Conservation (phyloP, 2,797 vertebrate genomes). For the Pantherophis alleghaniensis region DNA sequence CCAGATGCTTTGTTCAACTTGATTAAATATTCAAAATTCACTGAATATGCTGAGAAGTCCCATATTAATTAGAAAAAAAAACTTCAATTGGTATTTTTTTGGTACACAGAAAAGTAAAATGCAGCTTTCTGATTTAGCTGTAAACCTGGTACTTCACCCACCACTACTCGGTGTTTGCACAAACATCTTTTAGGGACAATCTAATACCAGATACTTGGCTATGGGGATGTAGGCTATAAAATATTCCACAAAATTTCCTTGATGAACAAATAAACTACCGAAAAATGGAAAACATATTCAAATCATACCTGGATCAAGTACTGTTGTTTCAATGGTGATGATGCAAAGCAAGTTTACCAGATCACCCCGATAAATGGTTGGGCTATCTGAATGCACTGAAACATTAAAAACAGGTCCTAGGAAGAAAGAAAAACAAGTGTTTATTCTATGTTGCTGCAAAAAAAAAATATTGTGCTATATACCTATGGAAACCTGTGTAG, state of each 20-base stretch:
- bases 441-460: neutral
- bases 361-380: conserved; percentile 82
- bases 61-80: neutral
- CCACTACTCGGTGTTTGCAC: neutral
- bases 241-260: neutral
- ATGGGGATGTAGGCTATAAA: neutral
- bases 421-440: conserved; percentile 32
- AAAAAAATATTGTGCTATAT: too few relatives aligned
- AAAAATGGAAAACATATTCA: neutral
- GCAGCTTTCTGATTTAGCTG: neutral
- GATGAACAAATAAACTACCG: neutral
- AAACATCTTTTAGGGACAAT: neutral
- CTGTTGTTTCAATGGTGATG: conserved; percentile 78
- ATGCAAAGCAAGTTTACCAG: conserved; percentile 87
- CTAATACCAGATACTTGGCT: neutral
- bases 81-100: neutral
- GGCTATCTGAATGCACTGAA: conserved; percentile 79
- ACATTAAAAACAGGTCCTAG: conserved; percentile 83
- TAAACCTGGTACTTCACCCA: neutral
- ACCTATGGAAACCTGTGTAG: neutral
- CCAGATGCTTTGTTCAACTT: neutral
- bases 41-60: neutral
- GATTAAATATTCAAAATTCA: neutral
- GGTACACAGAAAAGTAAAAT: neutral
- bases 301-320: conserved; percentile 78